These are phyloP conservation scores for Gari tellinella DNA, from an alignment of 2,888 invertebrate genomes.

Conservation along the genomic window DNA sequence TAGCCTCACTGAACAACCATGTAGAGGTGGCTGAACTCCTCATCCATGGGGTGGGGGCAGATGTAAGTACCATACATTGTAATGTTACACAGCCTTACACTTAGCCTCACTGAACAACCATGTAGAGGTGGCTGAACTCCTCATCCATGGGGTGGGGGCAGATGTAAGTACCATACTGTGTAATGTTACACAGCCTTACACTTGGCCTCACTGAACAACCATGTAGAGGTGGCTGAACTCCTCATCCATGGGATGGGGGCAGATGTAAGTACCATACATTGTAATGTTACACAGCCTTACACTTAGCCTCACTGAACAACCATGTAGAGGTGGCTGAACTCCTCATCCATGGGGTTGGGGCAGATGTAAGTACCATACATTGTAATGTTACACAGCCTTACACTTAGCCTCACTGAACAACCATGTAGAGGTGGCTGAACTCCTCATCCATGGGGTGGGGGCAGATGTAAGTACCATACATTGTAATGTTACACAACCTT, in stretches of 20 bases:
- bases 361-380: constrained; percentile 53
- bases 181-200: constrained; percentile 95
- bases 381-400: constrained; percentile 96
- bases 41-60: constrained; percentile 75
- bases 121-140: constrained; percentile 95
- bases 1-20: constrained; percentile 98
- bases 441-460: constrained; percentile 85
- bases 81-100: constrained; percentile 97
- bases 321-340: constrained; percentile 97
- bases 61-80: constrained; percentile 46
- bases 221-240: constrained; percentile 96
- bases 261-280: constrained; percentile 45
- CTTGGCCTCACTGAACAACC: constrained; percentile 97
- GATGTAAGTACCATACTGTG: constrained; percentile 35
- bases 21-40: constrained; percentile 96
- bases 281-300: constrained; percentile 96
- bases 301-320: constrained; percentile 97
- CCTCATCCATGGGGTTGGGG: constrained; percentile 85
- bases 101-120: constrained; percentile 98
- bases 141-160: constrained; percentile 84
- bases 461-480: constrained; percentile 45
- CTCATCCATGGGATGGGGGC: constrained; percentile 85
- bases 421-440: constrained; percentile 97
- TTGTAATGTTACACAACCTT: constrained; percentile 97
- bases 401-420: constrained; percentile 98